phyloP scores from a whole-genome alignment of 1,140 invertebrate genomes.

The Drosophila subpulchrella region DNA sequence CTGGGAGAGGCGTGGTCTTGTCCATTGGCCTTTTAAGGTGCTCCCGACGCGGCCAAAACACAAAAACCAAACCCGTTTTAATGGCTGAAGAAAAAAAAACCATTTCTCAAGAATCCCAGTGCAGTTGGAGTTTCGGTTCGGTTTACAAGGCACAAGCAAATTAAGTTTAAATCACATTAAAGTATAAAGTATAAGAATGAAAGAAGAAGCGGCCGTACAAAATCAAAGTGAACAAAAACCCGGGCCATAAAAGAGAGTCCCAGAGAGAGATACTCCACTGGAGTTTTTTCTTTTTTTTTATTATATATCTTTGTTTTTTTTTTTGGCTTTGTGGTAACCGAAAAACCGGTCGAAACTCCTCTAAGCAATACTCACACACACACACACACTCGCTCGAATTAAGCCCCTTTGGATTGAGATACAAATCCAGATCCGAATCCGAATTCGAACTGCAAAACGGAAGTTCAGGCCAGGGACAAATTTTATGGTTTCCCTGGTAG shows the following conservation, averaged over 20 bases:
- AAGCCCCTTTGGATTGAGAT: constrained; percentile 29
- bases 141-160: constrained; percentile 55
- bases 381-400: constrained; percentile 7
- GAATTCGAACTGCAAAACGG: constrained; percentile 30
- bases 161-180: constrained; percentile 71
- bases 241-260: constrained; percentile 50
- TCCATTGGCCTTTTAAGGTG: constrained; percentile 68
- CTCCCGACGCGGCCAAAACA: constrained; percentile 35
- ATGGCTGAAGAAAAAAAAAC: constrained; percentile 21
- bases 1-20: constrained; percentile 25
- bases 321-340: constrained; percentile 21
- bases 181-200: constrained; percentile 30
- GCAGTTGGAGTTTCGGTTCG: constrained; percentile 38
- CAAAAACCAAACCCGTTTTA: constrained; percentile 44
- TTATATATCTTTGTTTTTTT: constrained; percentile 25
- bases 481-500: constrained; percentile 33
- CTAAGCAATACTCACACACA: constrained; percentile 39
- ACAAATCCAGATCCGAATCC: constrained; percentile 42
- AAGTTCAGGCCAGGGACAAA: constrained; percentile 27
- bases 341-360: constrained; percentile 52
- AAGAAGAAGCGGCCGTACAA: constrained; percentile 24
- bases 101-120: constrained; percentile 68
- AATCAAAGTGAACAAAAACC: constrained; percentile 44
- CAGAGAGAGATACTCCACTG: constrained; percentile 30
- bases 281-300: constrained; percentile 14